These are phyloP conservation scores for Drosophila ogumai DNA, from an alignment of 1,140 invertebrate species.

Conservation along the genomic window DNA sequence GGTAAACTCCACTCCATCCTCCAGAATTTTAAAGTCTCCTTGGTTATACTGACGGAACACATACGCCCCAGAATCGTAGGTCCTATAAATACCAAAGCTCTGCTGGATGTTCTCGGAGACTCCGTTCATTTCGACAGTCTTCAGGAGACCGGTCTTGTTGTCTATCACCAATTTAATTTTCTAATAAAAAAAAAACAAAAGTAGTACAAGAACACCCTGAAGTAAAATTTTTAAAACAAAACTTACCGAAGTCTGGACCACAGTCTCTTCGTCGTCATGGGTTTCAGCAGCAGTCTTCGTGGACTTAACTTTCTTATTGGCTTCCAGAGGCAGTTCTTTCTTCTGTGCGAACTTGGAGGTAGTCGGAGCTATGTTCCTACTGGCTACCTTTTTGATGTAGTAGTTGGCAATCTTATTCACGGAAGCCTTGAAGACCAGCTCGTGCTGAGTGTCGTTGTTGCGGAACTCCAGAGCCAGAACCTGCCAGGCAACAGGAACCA, in stretches of 20 bases:
- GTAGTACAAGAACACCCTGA: background rate
- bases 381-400: conserved; percentile 50
- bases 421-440: conserved; percentile 89
- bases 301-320: background rate
- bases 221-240: no score
- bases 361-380: background rate
- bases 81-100: conserved; percentile 91
- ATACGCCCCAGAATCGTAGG: conserved; percentile 93
- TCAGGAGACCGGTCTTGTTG: conserved; percentile 85
- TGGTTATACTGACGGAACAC: conserved; percentile 90
- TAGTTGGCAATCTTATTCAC: conserved; percentile 62
- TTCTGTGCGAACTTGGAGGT: background rate
- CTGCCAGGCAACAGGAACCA: conserved; percentile 87
- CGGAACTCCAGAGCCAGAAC: conserved; percentile 89
- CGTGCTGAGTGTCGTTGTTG: conserved; percentile 86
- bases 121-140: conserved; percentile 86
- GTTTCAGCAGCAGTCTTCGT: conserved; percentile 4
- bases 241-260: conserved; percentile 62
- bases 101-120: conserved; percentile 85
- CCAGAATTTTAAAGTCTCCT: conserved; percentile 82
- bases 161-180: conserved; percentile 54
- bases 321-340: background rate
- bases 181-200: background rate
- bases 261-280: conserved; percentile 39
- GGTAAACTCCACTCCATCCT: conserved; percentile 85